phyloP scores from a whole-genome alignment of 1,140 invertebrate species.

The Bombus terrestris region DNA sequence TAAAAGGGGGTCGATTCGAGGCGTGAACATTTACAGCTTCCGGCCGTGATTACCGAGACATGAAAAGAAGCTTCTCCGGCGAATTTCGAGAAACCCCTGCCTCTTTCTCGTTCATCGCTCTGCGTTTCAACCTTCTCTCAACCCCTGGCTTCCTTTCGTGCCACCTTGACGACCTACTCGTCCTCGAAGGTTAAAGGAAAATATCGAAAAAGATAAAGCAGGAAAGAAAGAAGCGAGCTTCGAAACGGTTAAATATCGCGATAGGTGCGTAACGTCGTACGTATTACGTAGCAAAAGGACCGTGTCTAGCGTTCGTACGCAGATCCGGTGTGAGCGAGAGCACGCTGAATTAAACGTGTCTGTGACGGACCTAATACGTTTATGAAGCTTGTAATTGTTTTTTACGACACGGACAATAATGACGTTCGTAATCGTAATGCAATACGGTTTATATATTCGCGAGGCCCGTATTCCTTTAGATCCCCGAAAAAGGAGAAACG shows the following conservation, averaged over 20 bases:
- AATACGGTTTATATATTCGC: constrained; percentile 31
- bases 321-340: not conserved
- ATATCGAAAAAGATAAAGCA: not conserved
- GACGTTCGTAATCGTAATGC: constrained; percentile 24
- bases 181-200: not conserved
- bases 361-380: not conserved
- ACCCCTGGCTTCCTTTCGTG: too few relatives aligned
- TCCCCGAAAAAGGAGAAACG: constrained; percentile 63
- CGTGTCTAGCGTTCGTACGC: not conserved
- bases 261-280: too few relatives aligned
- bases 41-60: constrained; percentile 44
- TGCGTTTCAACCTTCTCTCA: not conserved
- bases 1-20: constrained; percentile 43
- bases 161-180: not conserved
- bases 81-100: constrained; percentile 20
- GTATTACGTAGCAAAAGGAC: not conserved
- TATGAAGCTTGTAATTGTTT: constrained; percentile 19
- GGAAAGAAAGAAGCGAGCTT: not conserved
- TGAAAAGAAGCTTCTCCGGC: constrained; percentile 33
- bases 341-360: constrained; percentile 4
- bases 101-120: too few relatives aligned
- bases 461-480: constrained; percentile 37
- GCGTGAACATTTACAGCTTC: constrained; percentile 60
- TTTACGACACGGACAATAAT: constrained; percentile 29
- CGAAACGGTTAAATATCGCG: not conserved